phyloP scores from a whole-genome alignment of 2,888 invertebrate genomes.

The Lepetodrilus schrolli region DNA sequence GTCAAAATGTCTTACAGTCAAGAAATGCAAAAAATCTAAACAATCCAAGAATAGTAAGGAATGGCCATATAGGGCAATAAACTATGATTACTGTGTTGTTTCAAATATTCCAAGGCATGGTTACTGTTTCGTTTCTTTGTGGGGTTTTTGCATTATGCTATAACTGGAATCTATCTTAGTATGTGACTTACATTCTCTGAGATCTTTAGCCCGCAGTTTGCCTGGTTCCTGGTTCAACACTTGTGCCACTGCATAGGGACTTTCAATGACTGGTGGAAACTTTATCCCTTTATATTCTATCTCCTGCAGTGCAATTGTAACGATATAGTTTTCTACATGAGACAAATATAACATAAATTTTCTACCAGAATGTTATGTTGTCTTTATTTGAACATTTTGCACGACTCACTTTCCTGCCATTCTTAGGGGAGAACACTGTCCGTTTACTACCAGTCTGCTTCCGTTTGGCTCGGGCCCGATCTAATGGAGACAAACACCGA shows the following conservation, averaged over 20 bases:
- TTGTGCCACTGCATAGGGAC: conserved; percentile 71
- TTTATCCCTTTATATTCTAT: conserved; percentile 69
- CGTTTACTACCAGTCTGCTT: conserved; percentile 31
- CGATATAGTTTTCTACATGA: too few species aligned
- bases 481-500: conserved; percentile 66
- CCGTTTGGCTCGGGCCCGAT: conserved; percentile 63
- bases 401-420: background rate
- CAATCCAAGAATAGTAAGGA: background rate
- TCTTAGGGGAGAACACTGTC: background rate
- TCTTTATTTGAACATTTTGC: too few species aligned
- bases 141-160: background rate
- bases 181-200: conserved; percentile 65
- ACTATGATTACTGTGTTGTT: too few species aligned
- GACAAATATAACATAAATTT: too few species aligned
- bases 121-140: too few species aligned
- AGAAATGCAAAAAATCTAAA: background rate
- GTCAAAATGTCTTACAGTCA: background rate
- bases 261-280: conserved; percentile 69
- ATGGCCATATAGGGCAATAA: background rate
- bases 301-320: conserved; percentile 40
- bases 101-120: too few species aligned
- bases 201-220: conserved; percentile 72
- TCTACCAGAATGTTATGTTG: too few species aligned
- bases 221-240: conserved; percentile 73
- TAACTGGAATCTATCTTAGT: background rate